A percentile compares a stretch with the other conserved stretches of the same genome.
Evolutionary conservation across 2,888 invertebrate species (phyloP).

Genomic region (Drosophila paranaensis): DNA sequence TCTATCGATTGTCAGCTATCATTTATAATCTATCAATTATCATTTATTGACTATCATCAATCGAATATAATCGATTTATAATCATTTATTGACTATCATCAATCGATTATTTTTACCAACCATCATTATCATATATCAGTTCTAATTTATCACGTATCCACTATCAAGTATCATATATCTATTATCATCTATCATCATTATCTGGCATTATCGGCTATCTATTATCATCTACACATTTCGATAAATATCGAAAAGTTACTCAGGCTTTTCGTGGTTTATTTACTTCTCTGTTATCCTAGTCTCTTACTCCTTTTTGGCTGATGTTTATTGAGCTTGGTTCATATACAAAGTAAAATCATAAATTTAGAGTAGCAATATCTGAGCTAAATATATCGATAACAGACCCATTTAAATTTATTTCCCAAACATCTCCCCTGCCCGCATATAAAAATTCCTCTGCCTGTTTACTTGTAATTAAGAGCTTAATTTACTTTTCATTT

Average conservation of each 20-base stretch:
- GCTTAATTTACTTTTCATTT: conserved; percentile 1
- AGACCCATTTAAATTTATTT: neutral
- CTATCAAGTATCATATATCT: neutral
- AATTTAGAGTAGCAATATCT: neutral
- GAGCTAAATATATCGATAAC: neutral
- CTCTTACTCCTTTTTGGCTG: too few species aligned
- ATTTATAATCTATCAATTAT: neutral
- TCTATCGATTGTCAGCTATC: too few species aligned
- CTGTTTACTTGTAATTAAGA: neutral
- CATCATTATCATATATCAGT: neutral
- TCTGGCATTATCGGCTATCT: neutral
- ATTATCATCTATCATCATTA: neutral
- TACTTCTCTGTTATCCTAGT: too few species aligned
- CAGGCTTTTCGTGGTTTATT: neutral
- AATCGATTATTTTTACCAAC: neutral
- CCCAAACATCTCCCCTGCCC: too few species aligned
- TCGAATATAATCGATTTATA: neutral
- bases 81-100: neutral
- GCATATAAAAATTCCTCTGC: neutral
- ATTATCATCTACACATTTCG: neutral
- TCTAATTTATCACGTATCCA: neutral
- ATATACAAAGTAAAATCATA: too few species aligned
- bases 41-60: neutral
- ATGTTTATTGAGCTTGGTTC: too few species aligned
- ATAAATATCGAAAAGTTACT: neutral